phyloP scores from a whole-genome alignment of 2,888 invertebrate species.

The Crossocerus cetratus region DNA sequence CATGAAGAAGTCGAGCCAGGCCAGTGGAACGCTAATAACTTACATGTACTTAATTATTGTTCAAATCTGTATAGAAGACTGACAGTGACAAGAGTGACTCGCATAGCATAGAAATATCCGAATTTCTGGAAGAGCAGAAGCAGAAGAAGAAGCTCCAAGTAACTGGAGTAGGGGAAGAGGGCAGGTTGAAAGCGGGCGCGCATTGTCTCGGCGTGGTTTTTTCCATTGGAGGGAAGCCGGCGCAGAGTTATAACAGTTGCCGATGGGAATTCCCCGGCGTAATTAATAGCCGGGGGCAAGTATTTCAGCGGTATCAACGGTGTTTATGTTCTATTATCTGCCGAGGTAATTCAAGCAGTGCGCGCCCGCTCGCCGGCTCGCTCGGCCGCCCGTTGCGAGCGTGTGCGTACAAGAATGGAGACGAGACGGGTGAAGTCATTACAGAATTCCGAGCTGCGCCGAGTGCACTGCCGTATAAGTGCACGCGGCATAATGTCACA shows the following conservation, averaged over 20 bases:
- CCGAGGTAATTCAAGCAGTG: slow-evolving; percentile 37
- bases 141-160: no score
- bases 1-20: no score
- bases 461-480: slow-evolving; percentile 40
- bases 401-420: slow-evolving; percentile 48
- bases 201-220: neutral
- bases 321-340: slow-evolving; percentile 32
- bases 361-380: no score
- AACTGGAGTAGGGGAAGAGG: no score
- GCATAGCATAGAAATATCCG: no score
- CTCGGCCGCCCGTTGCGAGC: slow-evolving; percentile 5
- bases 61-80: no score
- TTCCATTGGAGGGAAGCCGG: neutral
- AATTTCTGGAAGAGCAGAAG: no score
- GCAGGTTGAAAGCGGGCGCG: no score
- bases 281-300: slow-evolving; percentile 1
- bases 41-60: no score
- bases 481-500: slow-evolving; percentile 51
- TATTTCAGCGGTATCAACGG: slow-evolving; percentile 6
- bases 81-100: no score
- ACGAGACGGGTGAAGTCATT: slow-evolving; percentile 63
- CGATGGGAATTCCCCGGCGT: neutral
- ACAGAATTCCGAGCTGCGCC: slow-evolving; percentile 54
- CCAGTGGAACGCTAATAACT: no score
- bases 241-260: neutral